phyloP scores from a whole-genome alignment of 2,888 invertebrate species.

The Argyresthia goedartella region DNA sequence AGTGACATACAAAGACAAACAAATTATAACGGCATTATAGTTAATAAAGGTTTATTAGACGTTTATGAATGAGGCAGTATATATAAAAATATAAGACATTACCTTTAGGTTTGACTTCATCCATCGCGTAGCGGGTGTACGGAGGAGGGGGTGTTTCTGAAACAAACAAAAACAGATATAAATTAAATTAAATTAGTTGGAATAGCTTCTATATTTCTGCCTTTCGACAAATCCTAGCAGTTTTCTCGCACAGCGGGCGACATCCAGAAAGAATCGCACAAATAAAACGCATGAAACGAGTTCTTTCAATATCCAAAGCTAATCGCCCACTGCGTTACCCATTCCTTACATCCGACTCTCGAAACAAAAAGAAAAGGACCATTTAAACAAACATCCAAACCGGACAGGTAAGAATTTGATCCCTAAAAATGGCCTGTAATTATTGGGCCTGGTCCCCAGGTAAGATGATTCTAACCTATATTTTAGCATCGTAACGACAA shows the following conservation, averaged over 20 bases:
- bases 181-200: constrained; percentile 6
- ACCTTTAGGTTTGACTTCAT: constrained; percentile 85
- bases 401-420: constrained; percentile 37
- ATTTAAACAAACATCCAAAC: constrained; percentile 43
- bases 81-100: constrained; percentile 19
- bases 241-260: background rate
- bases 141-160: constrained; percentile 89
- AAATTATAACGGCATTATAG: too few relatives aligned
- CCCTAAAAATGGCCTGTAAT: constrained; percentile 30
- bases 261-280: background rate
- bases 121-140: constrained; percentile 81
- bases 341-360: constrained; percentile 1
- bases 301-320: constrained; percentile 19
- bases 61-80: too few relatives aligned
- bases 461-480: constrained; percentile 39
- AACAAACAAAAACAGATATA: constrained; percentile 39
- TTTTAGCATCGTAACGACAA: constrained; percentile 29
- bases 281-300: constrained; percentile 6
- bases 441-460: constrained; percentile 18
- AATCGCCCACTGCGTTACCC: constrained; percentile 29
- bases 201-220: background rate
- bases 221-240: too few relatives aligned
- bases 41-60: too few relatives aligned
- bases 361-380: constrained; percentile 25
- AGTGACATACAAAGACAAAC: too few relatives aligned